phyloP scores from a whole-genome alignment of 2,113 vertebrate species.

The Condylura cristata region DNA sequence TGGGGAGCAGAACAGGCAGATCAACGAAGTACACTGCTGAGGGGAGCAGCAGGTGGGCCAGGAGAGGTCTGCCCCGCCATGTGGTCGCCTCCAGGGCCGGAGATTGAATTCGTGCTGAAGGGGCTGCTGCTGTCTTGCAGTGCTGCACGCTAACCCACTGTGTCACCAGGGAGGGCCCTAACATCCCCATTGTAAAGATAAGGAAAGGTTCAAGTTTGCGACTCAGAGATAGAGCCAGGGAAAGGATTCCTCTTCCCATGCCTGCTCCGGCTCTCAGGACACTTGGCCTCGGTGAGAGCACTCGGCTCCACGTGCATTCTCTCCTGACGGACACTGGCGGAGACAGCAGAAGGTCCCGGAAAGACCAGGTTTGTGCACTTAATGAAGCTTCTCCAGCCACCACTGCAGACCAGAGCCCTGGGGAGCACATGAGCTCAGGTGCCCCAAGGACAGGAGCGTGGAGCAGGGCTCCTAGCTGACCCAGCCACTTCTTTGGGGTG shows the following conservation, averaged over 20 bases:
- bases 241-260: background rate
- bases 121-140: too few species aligned
- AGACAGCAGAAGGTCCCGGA: background rate
- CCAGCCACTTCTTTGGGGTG: background rate
- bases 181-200: background rate
- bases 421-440: background rate
- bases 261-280: background rate
- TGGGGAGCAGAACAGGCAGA: too few species aligned
- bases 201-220: background rate
- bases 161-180: too few species aligned
- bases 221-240: background rate
- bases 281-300: background rate
- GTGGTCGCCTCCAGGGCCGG: too few species aligned
- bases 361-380: background rate
- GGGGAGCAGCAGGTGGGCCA: too few species aligned
- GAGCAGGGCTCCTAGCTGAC: background rate
- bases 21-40: too few species aligned
- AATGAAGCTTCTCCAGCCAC: background rate
- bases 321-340: background rate
- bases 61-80: too few species aligned
- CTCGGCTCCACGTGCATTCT: background rate
- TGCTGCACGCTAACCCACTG: too few species aligned
- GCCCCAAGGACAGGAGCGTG: background rate
- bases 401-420: background rate
- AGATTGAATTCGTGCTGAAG: too few species aligned